Evolutionary conservation across 2,797 vertebrate species (phyloP).

Genomic region (Hipposideros larvatus): DNA sequence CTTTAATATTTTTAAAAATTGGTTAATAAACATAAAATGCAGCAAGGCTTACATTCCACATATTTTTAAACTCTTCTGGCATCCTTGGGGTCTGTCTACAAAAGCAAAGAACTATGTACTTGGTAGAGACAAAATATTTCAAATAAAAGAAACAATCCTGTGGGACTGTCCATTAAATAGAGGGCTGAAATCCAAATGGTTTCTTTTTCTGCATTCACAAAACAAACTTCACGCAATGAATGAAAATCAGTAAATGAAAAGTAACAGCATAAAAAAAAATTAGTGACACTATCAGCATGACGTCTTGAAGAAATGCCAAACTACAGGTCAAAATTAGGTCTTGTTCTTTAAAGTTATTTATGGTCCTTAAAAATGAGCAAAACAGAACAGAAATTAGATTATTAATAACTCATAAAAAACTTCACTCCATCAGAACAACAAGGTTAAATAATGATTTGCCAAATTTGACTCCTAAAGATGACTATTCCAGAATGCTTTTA

Average conservation of each 20-base stretch:
- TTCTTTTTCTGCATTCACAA: slow-evolving; percentile 13
- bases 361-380: slow-evolving; percentile 48
- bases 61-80: slow-evolving; percentile 52
- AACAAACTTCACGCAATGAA: not conserved
- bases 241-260: slow-evolving; percentile 25
- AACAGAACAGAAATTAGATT: slow-evolving; percentile 42
- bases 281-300: not conserved
- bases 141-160: slow-evolving; percentile 46
- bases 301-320: slow-evolving; percentile 28
- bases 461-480: slow-evolving; percentile 41
- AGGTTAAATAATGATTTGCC: slow-evolving; percentile 23
- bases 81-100: slow-evolving; percentile 38
- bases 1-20: slow-evolving; percentile 39
- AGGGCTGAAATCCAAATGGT: slow-evolving; percentile 18
- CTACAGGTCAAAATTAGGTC: not conserved
- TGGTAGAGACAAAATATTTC: slow-evolving; percentile 1
- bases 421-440: slow-evolving; percentile 30
- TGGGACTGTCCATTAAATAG: not conserved
- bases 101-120: slow-evolving; percentile 24
- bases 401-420: slow-evolving; percentile 35
- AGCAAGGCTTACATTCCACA: not conserved
- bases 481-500: slow-evolving; percentile 26
- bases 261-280: slow-evolving; percentile 20
- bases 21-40: slow-evolving; percentile 57
- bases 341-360: slow-evolving; percentile 27